These are phyloP conservation scores for Cephus runcator DNA, from an alignment of 2,888 invertebrate species.

Conservation along the genomic window DNA sequence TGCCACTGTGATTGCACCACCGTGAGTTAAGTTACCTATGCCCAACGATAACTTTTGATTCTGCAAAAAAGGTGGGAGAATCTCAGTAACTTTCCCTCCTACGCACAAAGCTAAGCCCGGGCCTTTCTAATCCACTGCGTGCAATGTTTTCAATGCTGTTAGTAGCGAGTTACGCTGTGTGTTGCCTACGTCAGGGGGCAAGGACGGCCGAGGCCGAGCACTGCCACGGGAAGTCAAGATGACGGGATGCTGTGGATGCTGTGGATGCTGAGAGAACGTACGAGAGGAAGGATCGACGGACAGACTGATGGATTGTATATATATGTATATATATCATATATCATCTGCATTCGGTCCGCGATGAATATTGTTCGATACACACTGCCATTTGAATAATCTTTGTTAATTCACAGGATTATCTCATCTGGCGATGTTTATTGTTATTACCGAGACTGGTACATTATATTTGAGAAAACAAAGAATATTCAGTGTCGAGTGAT, in stretches of 20 bases:
- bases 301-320: neutral
- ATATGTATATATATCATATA: neutral
- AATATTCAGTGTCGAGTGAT: neutral
- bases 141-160: constrained; percentile 56
- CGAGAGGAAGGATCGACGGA: constrained; percentile 8
- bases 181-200: constrained; percentile 61
- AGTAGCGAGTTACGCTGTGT: constrained; percentile 42
- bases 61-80: neutral
- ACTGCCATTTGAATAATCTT: neutral
- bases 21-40: neutral
- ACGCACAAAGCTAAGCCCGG: constrained; percentile 40
- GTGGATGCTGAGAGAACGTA: constrained; percentile 1
- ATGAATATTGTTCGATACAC: neutral
- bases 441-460: neutral
- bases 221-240: constrained; percentile 13
- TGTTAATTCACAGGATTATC: neutral
- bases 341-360: neutral
- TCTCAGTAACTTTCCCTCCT: constrained; percentile 57
- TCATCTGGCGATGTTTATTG: neutral
- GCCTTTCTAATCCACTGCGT: constrained; percentile 57
- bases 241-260: neutral
- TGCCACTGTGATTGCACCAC: neutral
- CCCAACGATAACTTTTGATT: neutral
- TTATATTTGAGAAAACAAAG: neutral
- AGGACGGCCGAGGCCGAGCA: constrained; percentile 64